Evolutionary conservation across 1,140 invertebrate species (phyloP).

Genomic region (Sipha flava): DNA sequence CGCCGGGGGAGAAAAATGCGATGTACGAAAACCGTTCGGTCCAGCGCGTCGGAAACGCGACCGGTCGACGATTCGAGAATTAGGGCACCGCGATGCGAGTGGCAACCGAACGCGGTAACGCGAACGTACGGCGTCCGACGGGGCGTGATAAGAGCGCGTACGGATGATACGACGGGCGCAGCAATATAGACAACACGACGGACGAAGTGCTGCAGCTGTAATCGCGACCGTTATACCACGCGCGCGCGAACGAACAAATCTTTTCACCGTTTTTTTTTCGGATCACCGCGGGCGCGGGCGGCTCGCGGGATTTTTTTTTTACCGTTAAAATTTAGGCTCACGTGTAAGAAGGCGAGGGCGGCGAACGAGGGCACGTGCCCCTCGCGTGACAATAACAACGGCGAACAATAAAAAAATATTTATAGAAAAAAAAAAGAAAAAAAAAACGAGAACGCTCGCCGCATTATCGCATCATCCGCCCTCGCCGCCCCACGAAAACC

Average conservation of each 20-base stretch:
- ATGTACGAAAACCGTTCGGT: too few species aligned
- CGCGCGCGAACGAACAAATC: background rate
- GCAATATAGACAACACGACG: too few species aligned
- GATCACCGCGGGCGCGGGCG: too few species aligned
- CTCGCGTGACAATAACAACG: background rate
- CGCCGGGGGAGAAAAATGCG: too few species aligned
- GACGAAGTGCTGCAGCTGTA: background rate
- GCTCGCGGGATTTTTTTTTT: background rate
- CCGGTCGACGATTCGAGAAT: too few species aligned
- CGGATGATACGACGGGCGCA: background rate
- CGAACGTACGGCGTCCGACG: too few species aligned
- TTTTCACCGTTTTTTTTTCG: background rate
- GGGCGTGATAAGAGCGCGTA: background rate
- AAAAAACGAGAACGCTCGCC: background rate
- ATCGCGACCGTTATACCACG: background rate
- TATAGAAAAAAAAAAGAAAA: background rate
- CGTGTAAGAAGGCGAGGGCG: background rate
- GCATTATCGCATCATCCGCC: background rate
- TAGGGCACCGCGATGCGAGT: too few species aligned
- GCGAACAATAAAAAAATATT: background rate
- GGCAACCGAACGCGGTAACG: too few species aligned
- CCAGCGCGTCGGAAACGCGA: too few species aligned
- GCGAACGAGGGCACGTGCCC: conserved; percentile 3
- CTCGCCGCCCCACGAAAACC: background rate
- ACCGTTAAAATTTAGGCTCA: background rate